phyloP scores from a whole-genome alignment of 2,888 invertebrate genomes.

The Bembecia ichneumoniformis region DNA sequence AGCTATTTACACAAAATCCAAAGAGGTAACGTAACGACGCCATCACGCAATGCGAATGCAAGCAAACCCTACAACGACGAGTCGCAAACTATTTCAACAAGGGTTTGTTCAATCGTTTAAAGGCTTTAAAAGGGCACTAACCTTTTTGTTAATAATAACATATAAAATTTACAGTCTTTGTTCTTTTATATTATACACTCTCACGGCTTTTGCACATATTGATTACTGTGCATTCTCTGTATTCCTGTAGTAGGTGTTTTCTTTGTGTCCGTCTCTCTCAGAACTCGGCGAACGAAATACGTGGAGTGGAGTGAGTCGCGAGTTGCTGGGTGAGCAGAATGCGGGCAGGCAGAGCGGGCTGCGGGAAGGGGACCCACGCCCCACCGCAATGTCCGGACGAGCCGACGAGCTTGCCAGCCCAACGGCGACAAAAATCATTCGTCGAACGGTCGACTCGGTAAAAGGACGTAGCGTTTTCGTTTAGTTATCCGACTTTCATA shows the following conservation, averaged over 20 bases:
- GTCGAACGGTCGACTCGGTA: conserved; percentile 19
- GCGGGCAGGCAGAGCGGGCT: not conserved
- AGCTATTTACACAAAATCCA: not conserved
- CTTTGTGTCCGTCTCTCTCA: conserved; percentile 33
- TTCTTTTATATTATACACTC: conserved; percentile 25
- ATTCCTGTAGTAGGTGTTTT: conserved; percentile 19
- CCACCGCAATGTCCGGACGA: conserved; percentile 29
- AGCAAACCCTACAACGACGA: not conserved
- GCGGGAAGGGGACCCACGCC: conserved; percentile 33
- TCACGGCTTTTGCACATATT: conserved; percentile 30
- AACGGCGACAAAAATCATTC: conserved; percentile 24
- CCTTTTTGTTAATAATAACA: conserved; percentile 3
- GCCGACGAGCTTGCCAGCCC: conserved; percentile 12
- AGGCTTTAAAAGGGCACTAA: conserved; percentile 4
- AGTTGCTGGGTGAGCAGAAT: not conserved
- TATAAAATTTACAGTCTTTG: conserved; percentile 7
- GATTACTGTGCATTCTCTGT: conserved; percentile 17
- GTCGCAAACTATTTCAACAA: not conserved
- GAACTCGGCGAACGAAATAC: conserved; percentile 34
- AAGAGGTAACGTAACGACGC: conserved; percentile 10
- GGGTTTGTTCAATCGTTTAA: not conserved
- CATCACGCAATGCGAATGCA: conserved; percentile 11
- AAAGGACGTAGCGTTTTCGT: conserved; percentile 6
- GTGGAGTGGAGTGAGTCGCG: conserved; percentile 10
- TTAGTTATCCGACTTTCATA: too few relatives aligned